Percentiles rank a stretch among this genome's conserved stretches.
These are phyloP conservation scores for Rhaphigaster nebulosa DNA, from an alignment of 2,888 invertebrate genomes.

Conservation along the genomic window DNA sequence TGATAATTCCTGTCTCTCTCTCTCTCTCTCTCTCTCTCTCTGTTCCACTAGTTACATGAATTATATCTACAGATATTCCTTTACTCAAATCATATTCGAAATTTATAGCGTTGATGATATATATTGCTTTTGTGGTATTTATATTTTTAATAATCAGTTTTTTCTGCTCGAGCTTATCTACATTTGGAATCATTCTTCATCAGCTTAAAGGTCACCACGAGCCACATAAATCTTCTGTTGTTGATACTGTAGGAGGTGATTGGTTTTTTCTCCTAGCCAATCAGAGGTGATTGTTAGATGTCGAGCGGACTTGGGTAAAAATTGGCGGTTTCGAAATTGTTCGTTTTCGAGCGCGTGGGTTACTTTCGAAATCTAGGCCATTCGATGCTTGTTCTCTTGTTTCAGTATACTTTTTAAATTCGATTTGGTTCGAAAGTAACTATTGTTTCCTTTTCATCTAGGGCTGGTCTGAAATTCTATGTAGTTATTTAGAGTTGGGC, in stretches of 20 bases:
- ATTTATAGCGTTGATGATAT: background rate
- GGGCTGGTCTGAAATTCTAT: background rate
- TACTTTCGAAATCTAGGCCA: slow-evolving; percentile 36
- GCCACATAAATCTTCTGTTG: background rate
- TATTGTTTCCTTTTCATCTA: background rate
- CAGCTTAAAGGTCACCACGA: background rate
- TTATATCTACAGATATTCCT: background rate
- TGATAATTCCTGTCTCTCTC: too few species aligned
- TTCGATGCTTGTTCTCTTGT: background rate
- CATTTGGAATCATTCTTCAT: background rate
- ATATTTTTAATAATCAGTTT: background rate
- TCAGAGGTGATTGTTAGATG: slow-evolving; percentile 23
- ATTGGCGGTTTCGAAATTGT: background rate
- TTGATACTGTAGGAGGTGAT: slow-evolving; percentile 13
- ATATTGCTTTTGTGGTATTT: background rate
- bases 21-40: too few species aligned
- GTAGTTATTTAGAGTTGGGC: too few species aligned
- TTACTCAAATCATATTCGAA: background rate
- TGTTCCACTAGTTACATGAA: too few species aligned
- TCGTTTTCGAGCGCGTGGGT: slow-evolving; percentile 2
- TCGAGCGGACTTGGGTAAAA: slow-evolving; percentile 2
- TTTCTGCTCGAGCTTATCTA: background rate
- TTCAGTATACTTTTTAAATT: background rate
- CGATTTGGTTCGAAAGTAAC: background rate
- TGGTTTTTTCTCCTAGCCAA: slow-evolving; percentile 4